Conservation (phyloP, 2,797 vertebrate species). For the Acipenser ruthenus region DNA sequence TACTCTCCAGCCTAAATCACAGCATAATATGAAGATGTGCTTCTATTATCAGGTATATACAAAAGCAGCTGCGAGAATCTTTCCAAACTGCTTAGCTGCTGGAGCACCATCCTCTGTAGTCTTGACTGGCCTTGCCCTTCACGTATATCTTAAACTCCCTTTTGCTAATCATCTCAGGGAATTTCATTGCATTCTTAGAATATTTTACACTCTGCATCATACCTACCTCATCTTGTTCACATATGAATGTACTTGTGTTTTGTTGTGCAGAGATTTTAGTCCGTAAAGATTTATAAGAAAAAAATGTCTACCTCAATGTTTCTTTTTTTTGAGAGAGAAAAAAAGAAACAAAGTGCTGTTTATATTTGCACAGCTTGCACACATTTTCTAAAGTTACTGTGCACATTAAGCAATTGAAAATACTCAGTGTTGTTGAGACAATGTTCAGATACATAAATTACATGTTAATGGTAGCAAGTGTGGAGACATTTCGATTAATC, state of each 20-base stretch:
- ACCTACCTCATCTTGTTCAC: conserved; percentile 98
- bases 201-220: conserved; percentile 75
- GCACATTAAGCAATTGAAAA: conserved; percentile 55
- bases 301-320: conserved; percentile 85
- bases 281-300: conserved; percentile 83
- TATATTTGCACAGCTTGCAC: conserved; percentile 67
- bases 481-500: conserved; percentile 38
- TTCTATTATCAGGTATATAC: too few relatives aligned
- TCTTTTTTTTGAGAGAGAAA: conserved; percentile 39
- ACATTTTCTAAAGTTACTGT: conserved; percentile 57
- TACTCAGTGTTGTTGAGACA: conserved; percentile 68
- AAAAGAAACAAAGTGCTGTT: conserved; percentile 54
- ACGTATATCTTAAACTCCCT: conserved; percentile 31
- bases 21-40: too few relatives aligned
- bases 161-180: conserved; percentile 63
- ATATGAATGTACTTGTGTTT: conserved; percentile 90
- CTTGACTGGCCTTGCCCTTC: conserved; percentile 26
- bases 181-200: conserved; percentile 69
- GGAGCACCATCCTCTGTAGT: too few relatives aligned
- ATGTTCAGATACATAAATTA: conserved; percentile 53
- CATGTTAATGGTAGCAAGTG: conserved; percentile 45
- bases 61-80: too few relatives aligned
- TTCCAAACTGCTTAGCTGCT: too few relatives aligned
- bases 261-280: conserved; percentile 83
- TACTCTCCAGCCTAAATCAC: too few relatives aligned